A percentile compares a stretch with the other conserved stretches of the same genome.
phyloP scores from a whole-genome alignment of 2,888 invertebrate genomes.

The Campopleginae sp. region DNA sequence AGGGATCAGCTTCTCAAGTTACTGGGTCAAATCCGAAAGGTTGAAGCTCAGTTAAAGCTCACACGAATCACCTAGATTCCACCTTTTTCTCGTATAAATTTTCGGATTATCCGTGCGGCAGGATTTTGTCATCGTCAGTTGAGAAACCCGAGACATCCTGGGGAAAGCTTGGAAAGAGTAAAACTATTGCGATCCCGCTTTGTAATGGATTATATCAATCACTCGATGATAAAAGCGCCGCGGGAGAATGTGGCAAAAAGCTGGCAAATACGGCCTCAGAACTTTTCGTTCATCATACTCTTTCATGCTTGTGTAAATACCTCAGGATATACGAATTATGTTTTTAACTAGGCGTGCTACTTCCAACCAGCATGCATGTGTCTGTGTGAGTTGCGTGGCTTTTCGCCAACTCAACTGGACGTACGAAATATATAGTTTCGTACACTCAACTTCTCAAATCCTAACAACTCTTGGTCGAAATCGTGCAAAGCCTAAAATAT shows the following conservation, averaged over 20 bases:
- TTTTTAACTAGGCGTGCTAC: constrained; percentile 28
- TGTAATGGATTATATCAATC: constrained; percentile 51
- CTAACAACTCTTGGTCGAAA: constrained; percentile 21
- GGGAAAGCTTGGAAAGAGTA: constrained; percentile 12
- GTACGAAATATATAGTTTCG: constrained; percentile 10
- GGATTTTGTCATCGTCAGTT: constrained; percentile 25
- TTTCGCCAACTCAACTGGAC: constrained; percentile 46
- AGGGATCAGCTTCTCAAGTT: neutral
- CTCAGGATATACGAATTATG: constrained; percentile 10
- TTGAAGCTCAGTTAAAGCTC: neutral
- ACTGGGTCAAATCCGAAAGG: neutral
- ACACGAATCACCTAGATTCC: neutral
- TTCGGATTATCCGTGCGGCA: constrained; percentile 19
- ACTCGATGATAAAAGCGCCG: constrained; percentile 28
- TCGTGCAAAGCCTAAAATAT: constrained; percentile 35
- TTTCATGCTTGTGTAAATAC: constrained; percentile 21
- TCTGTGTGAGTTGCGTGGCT: constrained; percentile 50
- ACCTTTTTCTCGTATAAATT: constrained; percentile 9
- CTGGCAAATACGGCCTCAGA: constrained; percentile 17
- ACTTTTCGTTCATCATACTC: constrained; percentile 37
- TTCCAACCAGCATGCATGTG: neutral
- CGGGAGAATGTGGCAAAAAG: constrained; percentile 12
- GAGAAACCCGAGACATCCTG: constrained; percentile 13
- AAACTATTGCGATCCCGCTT: constrained; percentile 19
- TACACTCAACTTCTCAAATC: constrained; percentile 17